phyloP scores from a whole-genome alignment of 1,140 invertebrate species.

The Harlomillsia oculata region DNA sequence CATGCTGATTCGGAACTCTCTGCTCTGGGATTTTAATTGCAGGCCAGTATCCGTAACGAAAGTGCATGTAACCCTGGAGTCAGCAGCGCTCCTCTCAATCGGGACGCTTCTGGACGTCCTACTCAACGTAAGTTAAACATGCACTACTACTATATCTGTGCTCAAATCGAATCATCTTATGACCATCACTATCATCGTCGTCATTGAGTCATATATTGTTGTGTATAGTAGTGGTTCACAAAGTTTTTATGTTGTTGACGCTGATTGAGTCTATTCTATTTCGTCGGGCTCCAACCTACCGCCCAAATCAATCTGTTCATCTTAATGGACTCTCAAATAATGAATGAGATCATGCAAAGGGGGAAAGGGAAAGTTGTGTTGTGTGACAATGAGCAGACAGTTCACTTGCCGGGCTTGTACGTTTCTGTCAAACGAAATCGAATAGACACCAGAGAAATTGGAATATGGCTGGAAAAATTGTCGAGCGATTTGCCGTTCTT shows the following conservation, averaged over 20 bases:
- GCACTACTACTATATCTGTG: too few relatives aligned
- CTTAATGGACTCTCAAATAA: too few relatives aligned
- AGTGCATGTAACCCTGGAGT: conserved; percentile 30
- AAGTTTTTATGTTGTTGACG: too few relatives aligned
- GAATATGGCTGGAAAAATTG: too few relatives aligned
- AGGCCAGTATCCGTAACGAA: conserved; percentile 35
- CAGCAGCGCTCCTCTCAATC: conserved; percentile 27
- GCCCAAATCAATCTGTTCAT: background rate
- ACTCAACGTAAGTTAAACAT: conserved; percentile 36
- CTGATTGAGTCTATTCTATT: background rate
- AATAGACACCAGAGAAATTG: too few relatives aligned
- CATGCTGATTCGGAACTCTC: background rate
- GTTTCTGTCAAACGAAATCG: too few relatives aligned
- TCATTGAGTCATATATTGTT: too few relatives aligned
- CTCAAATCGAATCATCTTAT: background rate
- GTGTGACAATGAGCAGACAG: too few relatives aligned
- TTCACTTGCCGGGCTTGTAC: too few relatives aligned
- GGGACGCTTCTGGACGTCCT: conserved; percentile 31
- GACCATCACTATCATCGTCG: too few relatives aligned
- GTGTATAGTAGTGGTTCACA: too few relatives aligned
- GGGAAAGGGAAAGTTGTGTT: background rate
- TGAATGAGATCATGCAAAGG: background rate
- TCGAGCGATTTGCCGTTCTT: background rate
- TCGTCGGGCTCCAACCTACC: background rate
- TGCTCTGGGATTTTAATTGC: too few relatives aligned